Base-by-base conservation (phyloP, 2,797 vertebrate genomes). In the Microctenopoma stevenorrisi region DNA sequence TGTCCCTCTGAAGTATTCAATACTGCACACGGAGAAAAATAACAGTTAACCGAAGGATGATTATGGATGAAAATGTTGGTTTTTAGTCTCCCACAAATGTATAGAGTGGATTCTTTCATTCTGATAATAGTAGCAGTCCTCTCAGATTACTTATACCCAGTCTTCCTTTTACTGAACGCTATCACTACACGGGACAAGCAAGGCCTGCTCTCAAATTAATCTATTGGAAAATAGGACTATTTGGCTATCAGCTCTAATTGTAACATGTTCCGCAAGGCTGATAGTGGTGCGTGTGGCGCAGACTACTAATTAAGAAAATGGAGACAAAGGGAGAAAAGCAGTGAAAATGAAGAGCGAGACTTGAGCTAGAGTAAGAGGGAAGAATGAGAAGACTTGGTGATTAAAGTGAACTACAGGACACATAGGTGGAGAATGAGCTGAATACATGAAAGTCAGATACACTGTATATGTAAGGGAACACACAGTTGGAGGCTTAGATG, bases 181-280 rank as follows among this genome's bases (percentile, higher is more conserved):
- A 60, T 68, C 48, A 1, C 49, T 2, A n/a, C 8, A 7, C 56
- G 28, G 71, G 62, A 73, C 70, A 66, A 69, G 56, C 5, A 50
- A 55, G 62, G 68, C 65, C 61, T 13, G 51, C 47, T 71, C 64
- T 85, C 55, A 85, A 88, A 89, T 92, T 72, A 91, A 87, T 91
- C 82, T 90, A 48, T 83, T 60, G 65, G 78, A 84, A 83, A 89
- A 81, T 77, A 72, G 81, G 79, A 79, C 82, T 87, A 79, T 82
- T 90, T 82, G 56, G 43, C 83, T 50, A 87, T 90, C 82, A 71
- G 68, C 75, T 87, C 49, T 91, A 90, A 90, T 89, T 90, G 87
- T 89, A 76, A 76, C 89, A 87, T 88, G 84, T 90, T 92, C 83
- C 72, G 44, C 82, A 65, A 87, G 83, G 78, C 87, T 89, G 88